Base-by-base conservation (phyloP, 1,140 invertebrate genomes). In the Scaptomyza pallida region DNA sequence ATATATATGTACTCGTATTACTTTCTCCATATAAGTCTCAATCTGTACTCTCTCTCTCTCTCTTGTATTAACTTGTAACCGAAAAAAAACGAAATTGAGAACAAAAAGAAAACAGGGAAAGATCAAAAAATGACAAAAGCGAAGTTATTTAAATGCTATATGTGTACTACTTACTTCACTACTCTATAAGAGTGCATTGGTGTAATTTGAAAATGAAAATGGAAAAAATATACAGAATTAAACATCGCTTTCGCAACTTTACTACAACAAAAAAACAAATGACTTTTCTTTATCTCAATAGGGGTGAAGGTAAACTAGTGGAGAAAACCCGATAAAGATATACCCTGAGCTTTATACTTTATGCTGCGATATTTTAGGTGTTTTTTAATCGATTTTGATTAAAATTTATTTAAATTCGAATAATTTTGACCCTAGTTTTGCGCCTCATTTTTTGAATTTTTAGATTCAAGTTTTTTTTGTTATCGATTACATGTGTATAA, bases 171-270 rank as follows among this genome's bases (percentile, higher is more conserved):
- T 30, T 65, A 71, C 26, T 71, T 71, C 33, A 44, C 5, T 26
- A 61, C 70, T 72, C 70, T 72, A n/a, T 10, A 72, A 72, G 70
- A 72, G 70, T 68, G 55, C 51, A 56, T 60, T 72, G n/a, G n/a
- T 65, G 64, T 72, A 61, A 61, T 61, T 67, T 72, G 69, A 50
- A n/a, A n/a, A 68, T 54, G 50, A 68, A 59, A 56, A 68, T 54
- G 50, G 61, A 54, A 56, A n/a, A n/a, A n/a, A n/a, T n/a, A 35
- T 26, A 50, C 21, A 62, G 54, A 55, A 72, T 50, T 68, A 72
- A 72, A 72, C 35, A 72, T 61, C 44, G 70, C 70, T 72, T 72
- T 72, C 70, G 56, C 63, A 61, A 72, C 70, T 72, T 72, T 68
- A 72, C 70, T 72, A 68, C 67, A 72, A 67, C 55, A 70, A 21